Evolutionary conservation across 2,888 invertebrate species (phyloP).

Genomic region (Imbricaverruca yamaguchii): DNA sequence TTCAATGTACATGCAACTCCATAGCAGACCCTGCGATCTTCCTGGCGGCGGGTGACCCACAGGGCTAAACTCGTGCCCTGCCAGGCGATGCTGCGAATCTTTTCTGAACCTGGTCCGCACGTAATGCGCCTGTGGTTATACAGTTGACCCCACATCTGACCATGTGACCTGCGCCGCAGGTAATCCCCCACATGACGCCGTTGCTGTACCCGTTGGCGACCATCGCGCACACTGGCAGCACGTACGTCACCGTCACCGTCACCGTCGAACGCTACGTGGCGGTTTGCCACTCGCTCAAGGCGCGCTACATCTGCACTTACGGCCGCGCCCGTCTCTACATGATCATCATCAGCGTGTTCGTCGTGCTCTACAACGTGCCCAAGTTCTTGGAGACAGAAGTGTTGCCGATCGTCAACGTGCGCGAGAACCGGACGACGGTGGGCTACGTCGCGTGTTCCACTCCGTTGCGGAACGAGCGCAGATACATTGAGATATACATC

Average conservation of each 20-base stretch:
- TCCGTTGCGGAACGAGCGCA: constrained; percentile 56
- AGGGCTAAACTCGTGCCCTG: no score
- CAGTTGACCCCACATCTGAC: no score
- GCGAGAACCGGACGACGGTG: background rate
- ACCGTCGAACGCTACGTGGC: constrained; percentile 87
- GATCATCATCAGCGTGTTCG: constrained; percentile 66
- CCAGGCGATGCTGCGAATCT: no score
- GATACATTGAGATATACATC: constrained; percentile 79
- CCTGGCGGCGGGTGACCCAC: no score
- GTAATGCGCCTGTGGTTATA: no score
- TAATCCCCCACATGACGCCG: constrained; percentile 69
- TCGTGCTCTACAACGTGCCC: constrained; percentile 77
- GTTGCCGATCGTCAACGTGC: background rate
- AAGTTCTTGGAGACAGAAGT: constrained; percentile 40
- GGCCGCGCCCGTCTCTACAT: constrained; percentile 78
- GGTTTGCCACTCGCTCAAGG: constrained; percentile 62
- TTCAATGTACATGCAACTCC: no score
- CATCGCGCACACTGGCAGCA: constrained; percentile 55
- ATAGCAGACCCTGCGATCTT: no score
- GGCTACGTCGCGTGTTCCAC: constrained; percentile 49
- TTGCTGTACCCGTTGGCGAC: constrained; percentile 74
- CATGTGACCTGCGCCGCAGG: constrained; percentile 17
- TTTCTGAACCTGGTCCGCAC: no score
- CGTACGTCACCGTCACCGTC: constrained; percentile 65
- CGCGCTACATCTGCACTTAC: constrained; percentile 83